Conservation (phyloP, 2,888 invertebrate genomes). For the Nemoura dubitans region DNA sequence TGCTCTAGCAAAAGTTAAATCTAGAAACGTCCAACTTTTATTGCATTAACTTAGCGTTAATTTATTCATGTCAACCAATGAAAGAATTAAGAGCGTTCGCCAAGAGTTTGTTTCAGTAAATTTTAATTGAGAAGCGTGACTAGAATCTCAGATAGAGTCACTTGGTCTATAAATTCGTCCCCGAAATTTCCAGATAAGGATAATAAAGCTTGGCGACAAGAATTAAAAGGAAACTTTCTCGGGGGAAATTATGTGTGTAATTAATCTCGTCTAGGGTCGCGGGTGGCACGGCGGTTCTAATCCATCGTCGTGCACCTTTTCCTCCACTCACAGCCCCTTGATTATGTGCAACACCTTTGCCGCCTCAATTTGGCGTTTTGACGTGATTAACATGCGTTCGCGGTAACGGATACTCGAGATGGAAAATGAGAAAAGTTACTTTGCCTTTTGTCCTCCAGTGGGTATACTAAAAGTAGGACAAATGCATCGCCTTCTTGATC, state of each 20-base stretch:
- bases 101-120: slow-evolving; percentile 5
- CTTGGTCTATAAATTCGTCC: slow-evolving; percentile 20
- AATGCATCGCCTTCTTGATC: no score
- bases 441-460: no score
- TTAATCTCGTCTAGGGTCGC: neutral
- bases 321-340: neutral
- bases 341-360: neutral
- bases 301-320: neutral
- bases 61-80: slow-evolving; percentile 12
- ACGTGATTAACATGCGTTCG: no score
- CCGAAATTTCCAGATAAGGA: slow-evolving; percentile 19
- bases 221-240: slow-evolving; percentile 24
- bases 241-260: slow-evolving; percentile 19
- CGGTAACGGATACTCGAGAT: no score
- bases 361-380: neutral
- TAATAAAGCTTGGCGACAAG: slow-evolving; percentile 21
- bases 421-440: no score
- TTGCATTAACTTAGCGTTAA: neutral
- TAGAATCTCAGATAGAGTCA: neutral
- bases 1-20: neutral
- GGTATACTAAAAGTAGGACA: no score
- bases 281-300: neutral
- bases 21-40: neutral
- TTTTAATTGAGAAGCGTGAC: slow-evolving; percentile 12
- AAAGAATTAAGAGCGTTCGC: neutral